Base-by-base conservation (phyloP, 2,113 vertebrate species). In the Neogobius melanostomus region DNA sequence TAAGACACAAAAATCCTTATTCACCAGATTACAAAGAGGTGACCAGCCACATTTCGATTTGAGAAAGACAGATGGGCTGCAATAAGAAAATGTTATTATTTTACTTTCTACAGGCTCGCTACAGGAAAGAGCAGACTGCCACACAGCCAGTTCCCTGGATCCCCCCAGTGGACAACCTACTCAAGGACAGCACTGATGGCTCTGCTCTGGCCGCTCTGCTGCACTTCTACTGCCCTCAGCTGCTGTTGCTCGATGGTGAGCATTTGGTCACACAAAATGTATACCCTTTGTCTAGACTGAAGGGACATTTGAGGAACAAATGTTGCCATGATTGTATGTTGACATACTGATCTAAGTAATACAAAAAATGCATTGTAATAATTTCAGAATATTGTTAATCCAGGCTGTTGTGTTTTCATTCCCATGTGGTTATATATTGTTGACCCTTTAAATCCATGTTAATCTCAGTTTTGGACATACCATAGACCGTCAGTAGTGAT, bases 201-300 rank as follows among this genome's bases (percentile, higher is more conserved):
- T 97, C 95, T 6, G 96, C 97, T 6, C 68, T 99, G 6, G 93
- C 93, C 11, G 94, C 96, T 7, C 91, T 99, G 70, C 94, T 99
- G 80, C 97, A 99, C 84, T 99, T 99, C 82, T 99, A 97, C 92
- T 99, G 97, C 64, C 97, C 98, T 14, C 92, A 93, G 64, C 91
- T 95, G 1, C 81, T 99, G 48, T 88, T 89, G 49, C 78, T 98
- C 65, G 94, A 97, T 42, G 96, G 98, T 98, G 83, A 63, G 79
- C 7, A 15, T 4, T 44, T 14, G 49, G 49, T 51, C 15, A 14
- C 3, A 5, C 49, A 14, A 14, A 51, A 14, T 51, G 15, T 14
- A 51, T 11, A 6, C 6, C 6, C 49, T 36, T 36, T 36, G 28
- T 36, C 28, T 36, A 36, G 2, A 3, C 28, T 36, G 28, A 36